Conservation (phyloP, 2,888 invertebrate species). For the Acanthococcus lagerstroemiae region DNA sequence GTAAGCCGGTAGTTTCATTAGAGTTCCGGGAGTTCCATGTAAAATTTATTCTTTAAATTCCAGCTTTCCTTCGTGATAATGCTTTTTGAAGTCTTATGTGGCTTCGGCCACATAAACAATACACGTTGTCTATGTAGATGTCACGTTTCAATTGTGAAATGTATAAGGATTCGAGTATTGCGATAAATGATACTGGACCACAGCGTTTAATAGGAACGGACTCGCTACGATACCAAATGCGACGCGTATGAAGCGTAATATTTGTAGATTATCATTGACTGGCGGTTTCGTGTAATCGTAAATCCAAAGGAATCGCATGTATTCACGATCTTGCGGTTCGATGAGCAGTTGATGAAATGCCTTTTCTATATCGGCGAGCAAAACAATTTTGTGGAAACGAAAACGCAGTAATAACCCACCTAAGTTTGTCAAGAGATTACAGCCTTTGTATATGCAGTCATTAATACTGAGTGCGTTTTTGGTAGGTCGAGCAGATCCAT, state of each 20-base stretch:
- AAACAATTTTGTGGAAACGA: not conserved
- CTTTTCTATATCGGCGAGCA: not conserved
- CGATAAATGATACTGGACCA: not conserved
- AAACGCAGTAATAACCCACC: not conserved
- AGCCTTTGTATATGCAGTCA: not conserved
- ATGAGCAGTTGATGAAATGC: not conserved
- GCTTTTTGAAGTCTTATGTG: too few species aligned
- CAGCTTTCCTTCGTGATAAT: too few species aligned
- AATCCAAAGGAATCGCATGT: not conserved
- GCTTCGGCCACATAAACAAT: too few species aligned
- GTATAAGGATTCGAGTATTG: too few species aligned
- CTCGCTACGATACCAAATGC: not conserved
- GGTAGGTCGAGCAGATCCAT: not conserved
- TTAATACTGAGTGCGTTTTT: not conserved
- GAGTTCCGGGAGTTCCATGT: too few species aligned
- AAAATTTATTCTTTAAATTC: too few species aligned
- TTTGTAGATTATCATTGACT: not conserved
- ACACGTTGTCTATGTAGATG: too few species aligned
- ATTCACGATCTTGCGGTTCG: not conserved
- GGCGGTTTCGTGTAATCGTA: not conserved
- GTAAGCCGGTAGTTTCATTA: too few species aligned
- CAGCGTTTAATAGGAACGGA: not conserved
- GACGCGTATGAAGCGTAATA: not conserved
- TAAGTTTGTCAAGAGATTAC: not conserved
- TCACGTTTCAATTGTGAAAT: too few species aligned